Evolutionary conservation across 2,888 invertebrate genomes (phyloP).

Genomic region (Pristionchus japonicus): DNA sequence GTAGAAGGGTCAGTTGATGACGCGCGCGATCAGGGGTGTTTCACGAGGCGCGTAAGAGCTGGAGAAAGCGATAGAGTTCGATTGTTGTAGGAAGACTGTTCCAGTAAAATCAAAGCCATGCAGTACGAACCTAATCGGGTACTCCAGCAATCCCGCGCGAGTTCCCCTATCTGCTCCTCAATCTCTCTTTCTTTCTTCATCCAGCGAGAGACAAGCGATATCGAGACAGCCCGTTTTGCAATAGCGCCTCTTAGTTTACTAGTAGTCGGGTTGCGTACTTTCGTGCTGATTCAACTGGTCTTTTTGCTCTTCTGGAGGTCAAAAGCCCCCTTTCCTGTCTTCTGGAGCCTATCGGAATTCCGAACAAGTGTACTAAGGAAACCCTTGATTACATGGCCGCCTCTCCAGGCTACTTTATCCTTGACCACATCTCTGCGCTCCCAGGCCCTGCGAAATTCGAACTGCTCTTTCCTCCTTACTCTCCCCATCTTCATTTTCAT

Average conservation of each 20-base stretch:
- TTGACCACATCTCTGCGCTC: not conserved
- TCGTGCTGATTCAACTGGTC: too few relatives aligned
- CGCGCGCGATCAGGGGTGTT: too few relatives aligned
- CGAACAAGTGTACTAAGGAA: not conserved
- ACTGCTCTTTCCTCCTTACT: not conserved
- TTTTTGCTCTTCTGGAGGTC: too few relatives aligned
- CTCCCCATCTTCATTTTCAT: not conserved
- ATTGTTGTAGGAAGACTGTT: too few relatives aligned
- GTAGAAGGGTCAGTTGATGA: too few relatives aligned
- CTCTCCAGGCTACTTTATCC: conserved; percentile 24
- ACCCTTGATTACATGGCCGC: not conserved
- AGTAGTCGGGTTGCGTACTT: not conserved
- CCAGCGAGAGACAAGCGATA: not conserved
- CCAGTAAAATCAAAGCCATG: too few relatives aligned
- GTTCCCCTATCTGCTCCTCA: not conserved
- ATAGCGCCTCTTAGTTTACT: not conserved
- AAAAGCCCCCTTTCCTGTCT: too few relatives aligned
- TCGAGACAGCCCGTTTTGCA: not conserved
- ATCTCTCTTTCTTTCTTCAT: not conserved
- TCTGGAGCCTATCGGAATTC: too few relatives aligned
- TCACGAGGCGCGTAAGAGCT: not conserved
- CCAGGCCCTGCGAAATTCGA: conserved; percentile 25
- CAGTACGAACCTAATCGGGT: too few relatives aligned
- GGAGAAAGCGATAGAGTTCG: not conserved
- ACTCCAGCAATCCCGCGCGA: not conserved